Conservation (phyloP, 23 tunicate genomes). For the Clavelina lepadiformis region DNA sequence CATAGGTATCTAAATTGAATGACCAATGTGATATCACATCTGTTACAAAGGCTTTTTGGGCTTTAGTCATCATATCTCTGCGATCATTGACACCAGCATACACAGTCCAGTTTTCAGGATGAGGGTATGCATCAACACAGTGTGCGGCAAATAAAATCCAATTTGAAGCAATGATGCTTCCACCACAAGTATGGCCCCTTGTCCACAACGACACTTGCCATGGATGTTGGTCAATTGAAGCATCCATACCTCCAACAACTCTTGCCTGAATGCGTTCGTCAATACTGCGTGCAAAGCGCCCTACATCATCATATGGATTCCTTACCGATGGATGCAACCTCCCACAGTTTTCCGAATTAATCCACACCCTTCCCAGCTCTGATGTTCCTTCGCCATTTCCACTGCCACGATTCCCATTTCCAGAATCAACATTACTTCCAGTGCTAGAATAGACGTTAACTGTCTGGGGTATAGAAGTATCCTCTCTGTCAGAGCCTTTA, state of each 20-base stretch:
- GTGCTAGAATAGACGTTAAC: too few relatives aligned
- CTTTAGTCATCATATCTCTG: slow-evolving; percentile 11
- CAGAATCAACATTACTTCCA: too few relatives aligned
- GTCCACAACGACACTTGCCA: slow-evolving; percentile 83
- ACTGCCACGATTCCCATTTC: too few relatives aligned
- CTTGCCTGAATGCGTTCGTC: slow-evolving; percentile 1
- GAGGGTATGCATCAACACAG: slow-evolving; percentile 38
- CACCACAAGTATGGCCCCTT: slow-evolving; percentile 72
- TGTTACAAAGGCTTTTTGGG: slow-evolving; percentile 22
- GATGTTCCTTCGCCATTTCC: too few relatives aligned
- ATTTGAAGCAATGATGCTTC: slow-evolving; percentile 74
- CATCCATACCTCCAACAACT: slow-evolving; percentile 37
- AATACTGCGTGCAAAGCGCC: not conserved
- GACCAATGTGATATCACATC: slow-evolving; percentile 38
- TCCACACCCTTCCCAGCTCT: too few relatives aligned
- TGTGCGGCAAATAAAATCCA: slow-evolving; percentile 91
- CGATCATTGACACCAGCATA: slow-evolving; percentile 45
- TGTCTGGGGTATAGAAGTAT: too few relatives aligned
- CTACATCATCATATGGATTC: not conserved
- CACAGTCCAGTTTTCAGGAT: slow-evolving; percentile 55
- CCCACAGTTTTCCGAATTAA: slow-evolving; percentile 15
- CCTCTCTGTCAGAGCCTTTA: too few relatives aligned
- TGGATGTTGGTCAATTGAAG: slow-evolving; percentile 25
- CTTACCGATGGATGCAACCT: slow-evolving; percentile 5
- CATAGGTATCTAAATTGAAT: slow-evolving; percentile 49